phyloP scores from a whole-genome alignment of 2,797 vertebrate species.

The Hafferia zeledoni region DNA sequence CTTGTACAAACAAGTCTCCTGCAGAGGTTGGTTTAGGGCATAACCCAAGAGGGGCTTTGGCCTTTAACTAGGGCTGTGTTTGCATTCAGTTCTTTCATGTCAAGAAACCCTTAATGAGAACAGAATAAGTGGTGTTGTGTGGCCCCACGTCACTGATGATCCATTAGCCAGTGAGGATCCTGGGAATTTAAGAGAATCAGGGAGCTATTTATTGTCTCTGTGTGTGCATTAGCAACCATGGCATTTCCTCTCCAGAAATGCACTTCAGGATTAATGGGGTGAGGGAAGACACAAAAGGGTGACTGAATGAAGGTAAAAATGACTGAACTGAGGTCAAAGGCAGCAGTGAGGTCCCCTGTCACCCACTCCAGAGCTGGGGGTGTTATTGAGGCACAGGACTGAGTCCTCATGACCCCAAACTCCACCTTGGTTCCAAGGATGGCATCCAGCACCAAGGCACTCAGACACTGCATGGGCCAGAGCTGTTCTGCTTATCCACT shows the following conservation, averaged over 20 bases:
- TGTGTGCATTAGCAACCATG: not conserved
- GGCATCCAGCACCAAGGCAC: not conserved
- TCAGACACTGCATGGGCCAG: not conserved
- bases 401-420: not conserved
- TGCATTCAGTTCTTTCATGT: not conserved
- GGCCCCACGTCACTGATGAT: not conserved
- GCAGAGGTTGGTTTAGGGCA: not conserved
- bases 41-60: not conserved
- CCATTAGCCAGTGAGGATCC: not conserved
- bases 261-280: not conserved
- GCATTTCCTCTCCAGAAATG: not conserved
- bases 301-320: not conserved
- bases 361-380: not conserved
- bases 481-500: not conserved
- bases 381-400: not conserved
- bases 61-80: not conserved
- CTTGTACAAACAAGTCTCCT: not conserved
- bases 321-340: not conserved
- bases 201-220: not conserved
- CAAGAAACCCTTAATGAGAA: not conserved
- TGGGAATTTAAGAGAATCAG: not conserved
- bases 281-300: not conserved
- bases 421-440: not conserved
- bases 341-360: not conserved
- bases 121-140: not conserved